A percentile compares a stretch with the other conserved stretches of the same genome.
These are phyloP conservation scores for Donacobius atricapilla DNA, from an alignment of 2,113 vertebrate genomes.

Conservation along the genomic window DNA sequence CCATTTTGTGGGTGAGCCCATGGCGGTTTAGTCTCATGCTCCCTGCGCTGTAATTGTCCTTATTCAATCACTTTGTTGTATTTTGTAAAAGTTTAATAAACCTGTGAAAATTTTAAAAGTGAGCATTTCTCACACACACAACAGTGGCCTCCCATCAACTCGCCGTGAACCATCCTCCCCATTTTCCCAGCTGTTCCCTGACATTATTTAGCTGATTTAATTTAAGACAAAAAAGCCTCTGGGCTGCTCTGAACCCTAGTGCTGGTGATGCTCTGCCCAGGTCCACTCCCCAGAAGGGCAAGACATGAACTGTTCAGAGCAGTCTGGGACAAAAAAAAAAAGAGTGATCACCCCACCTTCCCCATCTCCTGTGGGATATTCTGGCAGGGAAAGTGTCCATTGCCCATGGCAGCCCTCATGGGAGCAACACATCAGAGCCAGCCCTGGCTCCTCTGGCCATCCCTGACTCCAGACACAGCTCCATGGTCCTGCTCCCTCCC, in stretches of 20 bases:
- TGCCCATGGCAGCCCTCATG: too few species aligned
- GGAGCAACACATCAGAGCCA: not conserved
- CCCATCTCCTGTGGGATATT: rapidly evolving
- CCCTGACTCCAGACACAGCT: not conserved
- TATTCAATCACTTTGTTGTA: not conserved
- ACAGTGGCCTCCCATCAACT: not conserved
- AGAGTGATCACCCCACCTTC: too few species aligned
- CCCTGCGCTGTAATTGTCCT: not conserved
- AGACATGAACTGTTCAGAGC: not conserved
- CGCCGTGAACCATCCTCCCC: not conserved
- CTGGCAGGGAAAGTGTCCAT: not conserved
- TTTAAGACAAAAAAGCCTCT: not conserved
- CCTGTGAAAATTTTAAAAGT: not conserved
- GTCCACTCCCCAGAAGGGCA: not conserved
- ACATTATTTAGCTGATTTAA: not conserved
- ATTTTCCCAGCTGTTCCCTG: not conserved
- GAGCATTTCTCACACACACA: not conserved
- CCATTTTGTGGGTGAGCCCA: not conserved
- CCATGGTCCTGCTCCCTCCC: not conserved
- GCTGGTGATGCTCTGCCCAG: not conserved
- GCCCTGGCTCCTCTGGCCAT: not conserved
- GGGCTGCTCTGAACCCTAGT: not conserved
- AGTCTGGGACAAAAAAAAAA: not conserved
- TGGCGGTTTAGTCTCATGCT: not conserved
- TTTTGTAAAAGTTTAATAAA: not conserved